phyloP scores from a whole-genome alignment of 2,888 invertebrate species.

The Dynastes maya region DNA sequence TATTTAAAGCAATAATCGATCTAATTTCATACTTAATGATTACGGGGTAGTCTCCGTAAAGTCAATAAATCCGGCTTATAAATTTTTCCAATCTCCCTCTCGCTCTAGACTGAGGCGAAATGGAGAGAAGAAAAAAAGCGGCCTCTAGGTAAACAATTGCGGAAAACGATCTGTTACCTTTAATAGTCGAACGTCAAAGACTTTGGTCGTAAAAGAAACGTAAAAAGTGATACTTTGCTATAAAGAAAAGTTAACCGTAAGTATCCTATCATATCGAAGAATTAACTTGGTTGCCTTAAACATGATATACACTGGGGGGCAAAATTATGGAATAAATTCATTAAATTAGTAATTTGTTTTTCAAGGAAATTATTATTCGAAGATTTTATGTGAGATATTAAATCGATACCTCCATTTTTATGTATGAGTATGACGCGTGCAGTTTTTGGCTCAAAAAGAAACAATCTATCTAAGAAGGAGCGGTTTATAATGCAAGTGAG shows the following conservation, averaged over 20 bases:
- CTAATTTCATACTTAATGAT: conserved; percentile 44
- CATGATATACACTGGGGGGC: not conserved
- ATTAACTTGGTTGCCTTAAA: not conserved
- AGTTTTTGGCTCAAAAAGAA: no score
- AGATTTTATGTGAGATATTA: no score
- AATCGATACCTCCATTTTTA: no score
- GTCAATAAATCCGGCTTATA: conserved; percentile 29
- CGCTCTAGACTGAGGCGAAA: not conserved
- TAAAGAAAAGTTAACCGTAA: not conserved
- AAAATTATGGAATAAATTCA: no score
- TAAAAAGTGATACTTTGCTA: not conserved
- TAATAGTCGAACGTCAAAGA: conserved; percentile 25
- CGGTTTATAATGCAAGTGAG: not conserved
- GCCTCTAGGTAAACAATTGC: conserved; percentile 15
- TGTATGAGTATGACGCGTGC: no score
- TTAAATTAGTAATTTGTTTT: no score
- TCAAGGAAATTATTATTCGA: no score
- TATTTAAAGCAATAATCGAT: conserved; percentile 46
- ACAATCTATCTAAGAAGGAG: no score
- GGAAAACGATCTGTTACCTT: conserved; percentile 23
- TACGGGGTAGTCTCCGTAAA: conserved; percentile 7
- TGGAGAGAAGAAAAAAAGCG: not conserved
- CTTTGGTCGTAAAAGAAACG: conserved; percentile 10
- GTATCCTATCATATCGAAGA: conserved; percentile 2
- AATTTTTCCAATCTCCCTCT: conserved; percentile 11